Conservation (phyloP, 1,140 invertebrate genomes). For the Musca domestica region DNA sequence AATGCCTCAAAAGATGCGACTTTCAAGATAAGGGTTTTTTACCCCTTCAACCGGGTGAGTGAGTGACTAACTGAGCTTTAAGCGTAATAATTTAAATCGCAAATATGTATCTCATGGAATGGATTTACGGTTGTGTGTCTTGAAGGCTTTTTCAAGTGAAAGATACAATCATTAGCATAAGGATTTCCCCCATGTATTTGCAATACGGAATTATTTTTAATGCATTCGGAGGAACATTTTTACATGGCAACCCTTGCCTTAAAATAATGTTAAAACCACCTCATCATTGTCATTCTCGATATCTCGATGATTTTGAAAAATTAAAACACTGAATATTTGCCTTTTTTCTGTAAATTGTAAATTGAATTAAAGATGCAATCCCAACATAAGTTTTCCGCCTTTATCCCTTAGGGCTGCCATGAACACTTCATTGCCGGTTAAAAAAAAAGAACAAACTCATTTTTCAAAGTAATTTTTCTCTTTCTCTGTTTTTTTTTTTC, state of each 20-base stretch:
- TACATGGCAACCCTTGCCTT: no score
- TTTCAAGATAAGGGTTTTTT: conserved; percentile 1
- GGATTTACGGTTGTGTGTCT: neutral
- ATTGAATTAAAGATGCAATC: conserved; percentile 6
- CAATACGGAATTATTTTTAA: no score
- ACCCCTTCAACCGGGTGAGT: no score
- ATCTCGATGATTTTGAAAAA: conserved; percentile 19
- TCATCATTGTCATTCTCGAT: neutral
- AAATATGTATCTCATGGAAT: neutral
- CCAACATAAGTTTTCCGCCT: no score
- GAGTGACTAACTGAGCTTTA: conserved; percentile 1
- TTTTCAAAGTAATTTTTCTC: no score
- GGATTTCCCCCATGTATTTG: neutral
- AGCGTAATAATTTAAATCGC: conserved; percentile 1
- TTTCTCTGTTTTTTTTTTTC: no score
- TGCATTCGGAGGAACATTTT: no score
- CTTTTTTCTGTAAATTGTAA: neutral
- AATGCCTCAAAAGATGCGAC: conserved; percentile 10
- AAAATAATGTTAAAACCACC: no score
- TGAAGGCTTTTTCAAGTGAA: no score
- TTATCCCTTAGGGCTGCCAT: no score
- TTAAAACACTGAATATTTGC: neutral
- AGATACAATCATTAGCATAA: neutral
- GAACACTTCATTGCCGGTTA: no score
- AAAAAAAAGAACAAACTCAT: no score